Evolutionary conservation across 2,888 invertebrate genomes (phyloP).

Genomic region (Eremobia ochroleuca): DNA sequence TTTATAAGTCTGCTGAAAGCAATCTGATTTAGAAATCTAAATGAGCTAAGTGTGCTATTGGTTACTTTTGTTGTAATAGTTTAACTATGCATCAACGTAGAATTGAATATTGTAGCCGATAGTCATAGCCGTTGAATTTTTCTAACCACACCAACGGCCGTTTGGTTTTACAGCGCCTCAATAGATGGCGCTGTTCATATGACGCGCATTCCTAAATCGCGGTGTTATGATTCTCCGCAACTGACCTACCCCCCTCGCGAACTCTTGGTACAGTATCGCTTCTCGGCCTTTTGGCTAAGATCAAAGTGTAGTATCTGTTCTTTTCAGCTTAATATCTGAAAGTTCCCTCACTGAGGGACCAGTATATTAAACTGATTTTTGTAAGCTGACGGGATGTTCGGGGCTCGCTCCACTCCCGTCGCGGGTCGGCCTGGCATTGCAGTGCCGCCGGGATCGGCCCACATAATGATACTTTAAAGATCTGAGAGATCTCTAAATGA

Average conservation of each 20-base stretch:
- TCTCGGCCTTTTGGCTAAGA: conserved; percentile 1
- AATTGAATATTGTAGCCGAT: background rate
- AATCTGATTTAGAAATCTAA: background rate
- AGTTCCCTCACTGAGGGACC: too few relatives aligned
- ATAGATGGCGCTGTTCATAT: conserved; percentile 24
- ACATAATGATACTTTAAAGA: too few relatives aligned
- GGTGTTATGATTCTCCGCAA: background rate
- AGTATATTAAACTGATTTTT: too few relatives aligned
- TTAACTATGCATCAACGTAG: background rate
- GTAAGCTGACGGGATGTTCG: too few relatives aligned
- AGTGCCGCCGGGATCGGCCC: too few relatives aligned
- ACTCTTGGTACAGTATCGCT: background rate
- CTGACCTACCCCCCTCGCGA: background rate
- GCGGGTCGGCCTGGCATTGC: too few relatives aligned
- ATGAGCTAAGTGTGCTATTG: background rate
- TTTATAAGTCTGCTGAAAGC: background rate
- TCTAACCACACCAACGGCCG: background rate
- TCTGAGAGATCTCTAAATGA: too few relatives aligned
- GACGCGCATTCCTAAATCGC: background rate
- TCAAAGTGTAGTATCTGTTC: background rate
- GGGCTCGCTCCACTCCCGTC: too few relatives aligned
- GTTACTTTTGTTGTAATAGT: too few relatives aligned
- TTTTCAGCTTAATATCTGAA: too few relatives aligned
- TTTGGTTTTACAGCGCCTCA: background rate
- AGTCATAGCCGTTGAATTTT: background rate